Percentiles rank a stretch among this genome's conserved stretches.
phyloP scores from a whole-genome alignment of 2,888 invertebrate species.

The Watsonalla cultraria region DNA sequence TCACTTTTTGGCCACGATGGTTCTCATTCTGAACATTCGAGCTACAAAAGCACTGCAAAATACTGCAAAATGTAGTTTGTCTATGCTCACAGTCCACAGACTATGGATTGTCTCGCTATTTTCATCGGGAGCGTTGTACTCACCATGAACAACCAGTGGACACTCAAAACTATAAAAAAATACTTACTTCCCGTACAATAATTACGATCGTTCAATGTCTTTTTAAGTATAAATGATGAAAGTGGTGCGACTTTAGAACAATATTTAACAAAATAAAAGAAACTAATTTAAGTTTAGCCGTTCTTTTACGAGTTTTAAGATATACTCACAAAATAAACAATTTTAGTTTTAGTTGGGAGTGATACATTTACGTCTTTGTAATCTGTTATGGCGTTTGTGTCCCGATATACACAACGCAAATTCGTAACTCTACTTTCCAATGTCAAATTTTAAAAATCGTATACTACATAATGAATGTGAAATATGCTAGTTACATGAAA shows the following conservation, averaged over 20 bases:
- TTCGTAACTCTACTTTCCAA: slow-evolving; percentile 39
- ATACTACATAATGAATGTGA: slow-evolving; percentile 22
- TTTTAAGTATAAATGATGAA: slow-evolving; percentile 10
- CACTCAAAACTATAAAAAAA: background rate
- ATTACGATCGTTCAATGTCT: slow-evolving; percentile 24
- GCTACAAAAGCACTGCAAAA: too few relatives aligned
- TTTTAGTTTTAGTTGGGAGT: background rate
- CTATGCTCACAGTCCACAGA: too few relatives aligned
- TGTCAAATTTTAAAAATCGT: slow-evolving; percentile 24
- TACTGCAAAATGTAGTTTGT: too few relatives aligned
- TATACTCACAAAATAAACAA: background rate
- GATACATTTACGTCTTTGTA: slow-evolving; percentile 32
- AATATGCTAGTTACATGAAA: slow-evolving; percentile 23
- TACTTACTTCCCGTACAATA: slow-evolving; percentile 32
- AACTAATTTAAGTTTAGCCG: background rate
- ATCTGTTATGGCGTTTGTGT: slow-evolving; percentile 76
- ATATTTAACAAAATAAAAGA: slow-evolving; percentile 3
- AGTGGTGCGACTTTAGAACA: background rate
- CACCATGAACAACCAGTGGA: too few relatives aligned
- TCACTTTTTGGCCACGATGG: too few relatives aligned
- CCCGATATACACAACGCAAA: slow-evolving; percentile 70
- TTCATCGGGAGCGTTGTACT: too few relatives aligned
- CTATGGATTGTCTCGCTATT: too few relatives aligned
- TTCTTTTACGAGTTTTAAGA: background rate
- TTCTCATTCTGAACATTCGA: too few relatives aligned